phyloP scores from a whole-genome alignment of 1,140 invertebrate genomes.

The Temnothorax curvispinosus region DNA sequence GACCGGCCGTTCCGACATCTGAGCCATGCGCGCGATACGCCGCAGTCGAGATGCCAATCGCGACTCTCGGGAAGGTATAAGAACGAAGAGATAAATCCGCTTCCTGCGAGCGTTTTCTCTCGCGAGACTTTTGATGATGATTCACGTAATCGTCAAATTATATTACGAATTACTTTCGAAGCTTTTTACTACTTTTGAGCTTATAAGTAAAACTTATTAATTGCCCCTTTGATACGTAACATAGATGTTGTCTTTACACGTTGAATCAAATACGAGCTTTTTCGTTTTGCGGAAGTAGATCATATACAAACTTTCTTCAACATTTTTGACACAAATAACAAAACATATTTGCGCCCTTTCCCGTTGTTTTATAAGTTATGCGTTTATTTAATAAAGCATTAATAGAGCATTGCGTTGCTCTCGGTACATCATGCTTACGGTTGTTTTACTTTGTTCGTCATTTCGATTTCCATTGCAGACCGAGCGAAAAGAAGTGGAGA shows the following conservation, averaged over 20 bases:
- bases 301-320: neutral
- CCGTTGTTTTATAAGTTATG: neutral
- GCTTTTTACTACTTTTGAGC: neutral
- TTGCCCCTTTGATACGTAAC: neutral
- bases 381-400: neutral
- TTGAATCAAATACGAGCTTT: neutral
- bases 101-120: neutral
- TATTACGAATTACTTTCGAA: neutral
- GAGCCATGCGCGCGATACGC: neutral
- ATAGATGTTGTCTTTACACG: too few species aligned
- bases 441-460: neutral
- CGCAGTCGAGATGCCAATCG: neutral
- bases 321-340: neutral
- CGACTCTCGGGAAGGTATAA: neutral
- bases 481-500: constrained; percentile 76
- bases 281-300: neutral
- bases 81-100: neutral
- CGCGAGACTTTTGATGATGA: neutral
- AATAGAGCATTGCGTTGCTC: neutral
- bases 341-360: neutral
- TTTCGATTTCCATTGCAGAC: constrained; percentile 67
- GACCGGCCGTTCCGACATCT: neutral
- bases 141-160: neutral
- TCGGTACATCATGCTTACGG: neutral
- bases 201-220: neutral